These are phyloP conservation scores for Nibea albiflora DNA, from an alignment of 2,113 vertebrate species.

Conservation along the genomic window DNA sequence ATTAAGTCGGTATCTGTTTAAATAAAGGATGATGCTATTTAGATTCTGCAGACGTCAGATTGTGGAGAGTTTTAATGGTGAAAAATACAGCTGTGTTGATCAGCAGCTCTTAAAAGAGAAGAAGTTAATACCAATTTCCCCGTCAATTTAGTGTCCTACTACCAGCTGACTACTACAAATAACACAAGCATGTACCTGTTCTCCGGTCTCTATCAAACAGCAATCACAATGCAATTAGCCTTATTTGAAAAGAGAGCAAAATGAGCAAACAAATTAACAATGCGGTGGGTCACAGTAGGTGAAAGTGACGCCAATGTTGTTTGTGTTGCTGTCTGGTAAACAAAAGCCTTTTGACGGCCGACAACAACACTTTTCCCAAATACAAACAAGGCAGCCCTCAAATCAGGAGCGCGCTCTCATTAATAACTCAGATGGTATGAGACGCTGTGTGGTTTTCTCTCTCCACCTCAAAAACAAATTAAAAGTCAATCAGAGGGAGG, in stretches of 20 bases:
- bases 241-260: slow-evolving; percentile 59
- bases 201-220: slow-evolving; percentile 52
- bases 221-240: slow-evolving; percentile 69
- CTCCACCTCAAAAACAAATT: slow-evolving; percentile 74
- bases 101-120: background rate
- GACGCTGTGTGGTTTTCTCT: slow-evolving; percentile 58
- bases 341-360: slow-evolving; percentile 69
- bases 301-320: slow-evolving; percentile 72
- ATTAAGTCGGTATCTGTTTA: background rate
- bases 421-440: slow-evolving; percentile 74
- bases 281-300: slow-evolving; percentile 70
- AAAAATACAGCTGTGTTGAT: slow-evolving; percentile 2
- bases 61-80: background rate
- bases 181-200: slow-evolving; percentile 21
- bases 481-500: slow-evolving; percentile 74
- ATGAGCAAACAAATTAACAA: slow-evolving; percentile 64
- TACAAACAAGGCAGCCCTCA: slow-evolving; percentile 72
- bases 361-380: slow-evolving; percentile 58
- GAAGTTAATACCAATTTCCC: slow-evolving; percentile 22
- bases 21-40: background rate
- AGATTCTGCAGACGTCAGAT: background rate
- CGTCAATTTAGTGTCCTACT: background rate
- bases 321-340: slow-evolving; percentile 74
- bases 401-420: slow-evolving; percentile 69
- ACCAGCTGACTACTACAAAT: background rate